Evolutionary conservation across 2,888 invertebrate species (phyloP), one percentile per base, ranked within the genome.

Genomic region (Harpagoxenus sublaevis): DNA sequence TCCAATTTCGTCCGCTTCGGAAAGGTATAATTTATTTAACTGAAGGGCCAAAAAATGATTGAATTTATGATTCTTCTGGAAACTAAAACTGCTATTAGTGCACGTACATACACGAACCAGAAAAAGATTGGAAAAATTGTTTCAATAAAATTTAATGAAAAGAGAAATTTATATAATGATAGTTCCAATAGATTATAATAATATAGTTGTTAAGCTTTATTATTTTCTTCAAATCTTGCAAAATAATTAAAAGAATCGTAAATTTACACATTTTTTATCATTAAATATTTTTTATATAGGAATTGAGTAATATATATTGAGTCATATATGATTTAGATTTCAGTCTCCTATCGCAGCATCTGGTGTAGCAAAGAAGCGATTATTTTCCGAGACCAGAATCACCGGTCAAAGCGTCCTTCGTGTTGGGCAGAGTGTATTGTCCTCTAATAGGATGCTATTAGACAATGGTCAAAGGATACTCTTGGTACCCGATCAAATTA

Each of bases 291-390:
- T 60, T 73, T 2, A 9, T 60, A 3, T 28, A 60, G 4, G 10
- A 42, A 1, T 3, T 15, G 45, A 45, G 12, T 45, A 12, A 48
- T 48, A 31, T 68, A 23, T 83, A 57, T 55, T 53, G 4, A n/a
- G 4, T 66, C 10, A 3, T 35, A 2, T 68, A 42, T 18, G 42
- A 9, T 60, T 45, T 87, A 96, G 97, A 90, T 97, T 97, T 94
- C 96, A 97, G 81, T 96, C 97, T 0, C 97, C 97, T 0, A 95
- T 96, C 63, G 95, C 93, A 42, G 89, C 96, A 3, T 96, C 94
- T 3, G 93, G 93, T 45, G 91, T 92, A 90, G 94, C 93, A 4
- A 95, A 95, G 88, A 95, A 95, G 86, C 94, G 95, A 53, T 89
- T 95, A 9, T 95, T 95, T 82, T 83, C 91, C 0, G 94, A 94